A percentile compares a stretch with the other conserved stretches of the same genome.
Conservation (phyloP, 2,113 vertebrate species). For the Gymnorhina tibicen region DNA sequence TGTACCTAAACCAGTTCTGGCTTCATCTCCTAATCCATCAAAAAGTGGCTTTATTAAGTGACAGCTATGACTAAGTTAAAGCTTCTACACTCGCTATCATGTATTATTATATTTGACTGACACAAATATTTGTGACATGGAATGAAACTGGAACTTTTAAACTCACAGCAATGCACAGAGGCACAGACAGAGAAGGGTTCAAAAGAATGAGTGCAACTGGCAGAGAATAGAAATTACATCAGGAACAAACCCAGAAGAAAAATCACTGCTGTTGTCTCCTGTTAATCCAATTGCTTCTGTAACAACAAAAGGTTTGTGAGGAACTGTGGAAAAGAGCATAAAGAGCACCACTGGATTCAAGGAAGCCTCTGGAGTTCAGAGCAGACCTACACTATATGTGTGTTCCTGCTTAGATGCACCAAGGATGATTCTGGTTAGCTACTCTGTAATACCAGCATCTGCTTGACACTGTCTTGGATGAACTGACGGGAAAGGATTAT, state of each 20-base stretch:
- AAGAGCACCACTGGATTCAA: neutral
- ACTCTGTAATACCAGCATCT: neutral
- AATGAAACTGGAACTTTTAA: neutral
- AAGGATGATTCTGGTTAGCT: neutral
- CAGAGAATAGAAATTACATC: neutral
- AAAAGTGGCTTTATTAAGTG: neutral
- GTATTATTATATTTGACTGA: neutral
- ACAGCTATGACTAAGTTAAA: neutral
- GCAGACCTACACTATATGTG: neutral
- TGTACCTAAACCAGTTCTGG: neutral
- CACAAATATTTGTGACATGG: neutral
- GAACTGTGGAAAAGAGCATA: neutral
- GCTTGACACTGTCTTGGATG: neutral
- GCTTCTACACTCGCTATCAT: neutral
- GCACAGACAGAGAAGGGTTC: neutral
- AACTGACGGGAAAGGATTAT: neutral
- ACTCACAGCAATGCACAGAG: neutral
- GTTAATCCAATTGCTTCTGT: neutral
- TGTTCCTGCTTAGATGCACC: neutral
- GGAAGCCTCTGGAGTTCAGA: neutral
- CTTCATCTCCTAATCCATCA: neutral
- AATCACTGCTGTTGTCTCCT: neutral
- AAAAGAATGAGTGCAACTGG: neutral
- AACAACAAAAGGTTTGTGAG: neutral
- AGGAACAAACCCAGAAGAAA: neutral